Percentiles rank a stretch among this genome's conserved stretches.
Conservation (phyloP, 1,140 invertebrate species). For the Telenomus remus region DNA sequence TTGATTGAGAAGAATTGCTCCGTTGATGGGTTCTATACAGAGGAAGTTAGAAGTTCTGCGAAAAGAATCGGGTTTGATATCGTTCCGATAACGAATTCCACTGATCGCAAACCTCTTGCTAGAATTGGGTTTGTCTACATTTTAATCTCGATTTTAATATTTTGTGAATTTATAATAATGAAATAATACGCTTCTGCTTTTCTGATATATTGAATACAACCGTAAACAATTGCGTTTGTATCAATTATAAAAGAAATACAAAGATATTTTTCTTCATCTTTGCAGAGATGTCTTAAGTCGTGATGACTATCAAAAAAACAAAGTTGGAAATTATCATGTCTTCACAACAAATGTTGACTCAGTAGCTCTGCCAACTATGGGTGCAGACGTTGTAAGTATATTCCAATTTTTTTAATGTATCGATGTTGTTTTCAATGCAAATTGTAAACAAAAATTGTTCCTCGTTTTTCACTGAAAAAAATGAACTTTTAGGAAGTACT, state of each 20-base stretch:
- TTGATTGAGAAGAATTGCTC: conserved; percentile 65
- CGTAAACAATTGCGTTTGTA: too few relatives aligned
- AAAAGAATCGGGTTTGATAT: conserved; percentile 79
- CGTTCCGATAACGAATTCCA: conserved; percentile 72
- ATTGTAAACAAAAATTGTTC: too few relatives aligned
- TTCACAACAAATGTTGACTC: conserved; percentile 78
- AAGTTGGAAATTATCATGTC: conserved; percentile 79
- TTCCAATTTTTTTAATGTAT: background rate
- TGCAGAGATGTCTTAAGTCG: conserved; percentile 48
- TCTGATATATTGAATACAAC: too few relatives aligned
- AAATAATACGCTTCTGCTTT: too few relatives aligned
- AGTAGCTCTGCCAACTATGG: conserved; percentile 73
- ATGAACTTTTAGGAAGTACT: conserved; percentile 66
- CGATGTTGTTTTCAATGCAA: too few relatives aligned
- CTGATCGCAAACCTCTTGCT: conserved; percentile 72
- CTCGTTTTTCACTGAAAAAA: conserved; percentile 1
- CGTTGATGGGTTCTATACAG: conserved; percentile 80
- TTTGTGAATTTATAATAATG: conserved; percentile 15
- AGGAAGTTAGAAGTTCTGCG: conserved; percentile 75
- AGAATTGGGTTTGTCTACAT: conserved; percentile 70
- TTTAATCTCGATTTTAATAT: background rate
- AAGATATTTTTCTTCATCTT: conserved; percentile 7
- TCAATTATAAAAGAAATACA: too few relatives aligned
- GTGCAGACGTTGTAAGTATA: conserved; percentile 57
- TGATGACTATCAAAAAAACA: conserved; percentile 60